Percentiles rank a stretch among this genome's conserved stretches.
These are phyloP conservation scores for Fistularia commersonii DNA, from an alignment of 2,797 vertebrate species.

Conservation along the genomic window DNA sequence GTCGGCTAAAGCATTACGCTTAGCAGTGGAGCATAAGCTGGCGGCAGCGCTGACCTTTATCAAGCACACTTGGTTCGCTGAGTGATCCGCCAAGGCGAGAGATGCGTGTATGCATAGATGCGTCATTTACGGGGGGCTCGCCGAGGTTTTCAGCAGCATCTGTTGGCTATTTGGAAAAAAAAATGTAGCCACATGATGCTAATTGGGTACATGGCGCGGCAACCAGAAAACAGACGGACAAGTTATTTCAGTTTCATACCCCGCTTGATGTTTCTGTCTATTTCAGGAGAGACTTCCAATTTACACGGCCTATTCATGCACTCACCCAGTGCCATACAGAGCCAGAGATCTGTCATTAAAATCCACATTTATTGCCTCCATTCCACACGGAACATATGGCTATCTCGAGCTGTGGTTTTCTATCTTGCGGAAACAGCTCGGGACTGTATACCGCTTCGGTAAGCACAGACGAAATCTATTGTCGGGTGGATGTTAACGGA, in stretches of 20 bases:
- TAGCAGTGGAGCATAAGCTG: conserved; percentile 39
- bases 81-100: conserved; percentile 34
- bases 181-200: conserved; percentile 14
- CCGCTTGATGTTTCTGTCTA: conserved; percentile 23
- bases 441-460: conserved; percentile 14
- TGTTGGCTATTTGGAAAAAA: conserved; percentile 19
- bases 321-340: conserved; percentile 34
- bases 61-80: conserved; percentile 40
- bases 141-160: conserved; percentile 9
- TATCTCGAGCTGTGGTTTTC: conserved; percentile 21
- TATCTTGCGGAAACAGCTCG: conserved; percentile 21
- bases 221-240: conserved; percentile 14
- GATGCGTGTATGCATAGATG: conserved; percentile 4
- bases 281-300: conserved; percentile 24
- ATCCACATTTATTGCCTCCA: conserved; percentile 34
- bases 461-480: conserved; percentile 1
- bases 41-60: conserved; percentile 60
- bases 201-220: conserved; percentile 19
- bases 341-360: conserved; percentile 36
- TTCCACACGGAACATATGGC: conserved; percentile 34
- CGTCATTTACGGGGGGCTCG: neutral
- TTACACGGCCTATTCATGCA: conserved; percentile 31
- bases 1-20: conserved; percentile 42
- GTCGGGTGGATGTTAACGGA: no score
- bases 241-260: conserved; percentile 24